Conservation (phyloP, 2,797 vertebrate species). For the Pyrrhura leucotis region DNA sequence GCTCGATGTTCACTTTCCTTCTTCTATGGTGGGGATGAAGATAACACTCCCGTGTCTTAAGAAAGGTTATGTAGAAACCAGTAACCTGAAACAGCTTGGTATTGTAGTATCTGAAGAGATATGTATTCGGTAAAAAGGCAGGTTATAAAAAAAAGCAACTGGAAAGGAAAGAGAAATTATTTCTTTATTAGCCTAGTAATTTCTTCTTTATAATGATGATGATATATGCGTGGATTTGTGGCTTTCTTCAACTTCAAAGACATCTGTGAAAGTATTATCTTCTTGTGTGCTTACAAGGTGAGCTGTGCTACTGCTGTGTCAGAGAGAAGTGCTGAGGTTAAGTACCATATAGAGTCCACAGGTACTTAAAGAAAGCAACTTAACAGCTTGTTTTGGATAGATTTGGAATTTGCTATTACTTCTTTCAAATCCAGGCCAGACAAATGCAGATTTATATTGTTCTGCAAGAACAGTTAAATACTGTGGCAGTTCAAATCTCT, state of each 20-base stretch:
- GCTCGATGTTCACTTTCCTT: neutral
- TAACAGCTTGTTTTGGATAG: neutral
- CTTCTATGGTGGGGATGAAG: neutral
- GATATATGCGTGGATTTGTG: neutral
- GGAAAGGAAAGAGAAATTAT: neutral
- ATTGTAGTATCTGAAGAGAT: neutral
- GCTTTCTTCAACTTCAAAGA: neutral
- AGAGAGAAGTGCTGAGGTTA: neutral
- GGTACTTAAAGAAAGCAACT: neutral
- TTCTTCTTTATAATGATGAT: neutral
- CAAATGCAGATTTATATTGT: neutral
- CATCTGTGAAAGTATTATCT: neutral
- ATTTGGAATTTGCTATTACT: neutral
- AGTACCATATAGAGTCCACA: too few species aligned
- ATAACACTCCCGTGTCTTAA: neutral
- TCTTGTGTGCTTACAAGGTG: neutral
- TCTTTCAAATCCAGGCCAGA: neutral
- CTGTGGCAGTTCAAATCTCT: neutral
- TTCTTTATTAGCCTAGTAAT: neutral
- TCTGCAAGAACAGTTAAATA: neutral
- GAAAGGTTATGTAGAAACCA: neutral
- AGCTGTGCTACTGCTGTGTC: neutral
- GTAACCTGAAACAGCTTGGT: neutral
- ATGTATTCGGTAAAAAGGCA: neutral
- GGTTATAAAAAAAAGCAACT: neutral